phyloP scores from a whole-genome alignment of 2,113 vertebrate genomes.

The Python bivittatus region DNA sequence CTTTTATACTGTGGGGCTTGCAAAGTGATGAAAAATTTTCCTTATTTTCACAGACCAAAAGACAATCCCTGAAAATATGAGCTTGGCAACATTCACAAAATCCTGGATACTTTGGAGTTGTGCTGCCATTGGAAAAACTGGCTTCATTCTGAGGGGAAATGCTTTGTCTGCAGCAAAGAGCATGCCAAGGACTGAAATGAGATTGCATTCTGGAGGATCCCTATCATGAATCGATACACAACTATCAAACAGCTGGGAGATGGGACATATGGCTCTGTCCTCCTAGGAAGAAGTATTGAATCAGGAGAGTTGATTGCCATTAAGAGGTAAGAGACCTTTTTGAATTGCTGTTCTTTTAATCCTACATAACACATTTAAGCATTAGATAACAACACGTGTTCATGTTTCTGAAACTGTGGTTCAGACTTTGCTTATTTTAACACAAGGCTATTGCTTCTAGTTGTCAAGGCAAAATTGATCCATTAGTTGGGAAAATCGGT shows the following conservation, averaged over 20 bases:
- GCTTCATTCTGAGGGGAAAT: slow-evolving; percentile 77
- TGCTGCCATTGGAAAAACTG: slow-evolving; percentile 89
- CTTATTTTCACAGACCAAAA: slow-evolving; percentile 71
- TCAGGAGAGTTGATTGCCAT: slow-evolving; percentile 96
- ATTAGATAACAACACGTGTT: neutral
- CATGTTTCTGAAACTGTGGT: neutral
- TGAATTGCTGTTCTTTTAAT: neutral
- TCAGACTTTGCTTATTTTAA: neutral
- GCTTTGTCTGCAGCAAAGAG: slow-evolving; percentile 45
- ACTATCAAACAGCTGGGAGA: slow-evolving; percentile 93
- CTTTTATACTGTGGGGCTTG: neutral
- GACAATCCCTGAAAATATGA: slow-evolving; percentile 83
- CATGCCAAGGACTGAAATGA: slow-evolving; percentile 67
- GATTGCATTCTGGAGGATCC: slow-evolving; percentile 48
- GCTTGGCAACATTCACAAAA: slow-evolving; percentile 71
- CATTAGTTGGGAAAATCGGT: too few species aligned
- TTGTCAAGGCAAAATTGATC: neutral
- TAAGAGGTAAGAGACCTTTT: slow-evolving; percentile 84
- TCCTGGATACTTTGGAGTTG: slow-evolving; percentile 76
- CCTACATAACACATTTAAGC: neutral
- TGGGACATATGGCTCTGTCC: slow-evolving; percentile 94
- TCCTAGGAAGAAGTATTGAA: slow-evolving; percentile 91
- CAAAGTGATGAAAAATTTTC: slow-evolving; percentile 6
- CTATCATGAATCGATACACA: slow-evolving; percentile 93
- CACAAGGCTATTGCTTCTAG: neutral